These are phyloP conservation scores for Macaria liturata DNA, from an alignment of 2,888 invertebrate species.

Conservation along the genomic window DNA sequence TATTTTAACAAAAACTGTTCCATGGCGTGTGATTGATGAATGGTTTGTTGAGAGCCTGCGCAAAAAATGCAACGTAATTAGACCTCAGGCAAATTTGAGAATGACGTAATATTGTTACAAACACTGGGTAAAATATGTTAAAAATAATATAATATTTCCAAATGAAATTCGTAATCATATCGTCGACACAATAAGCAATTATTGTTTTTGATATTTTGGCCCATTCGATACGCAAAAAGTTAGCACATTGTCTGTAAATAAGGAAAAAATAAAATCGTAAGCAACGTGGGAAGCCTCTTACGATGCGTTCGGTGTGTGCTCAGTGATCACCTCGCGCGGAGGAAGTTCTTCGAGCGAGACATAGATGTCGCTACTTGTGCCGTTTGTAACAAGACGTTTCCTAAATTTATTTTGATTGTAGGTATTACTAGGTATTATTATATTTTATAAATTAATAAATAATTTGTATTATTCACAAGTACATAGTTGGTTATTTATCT, in stretches of 20 bases:
- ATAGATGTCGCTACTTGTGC: slow-evolving; percentile 38
- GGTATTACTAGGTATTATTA: no score
- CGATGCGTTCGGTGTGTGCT: background rate
- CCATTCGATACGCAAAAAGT: no score
- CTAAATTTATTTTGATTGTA: no score
- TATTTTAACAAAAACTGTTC: slow-evolving; percentile 29
- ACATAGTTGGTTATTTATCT: no score
- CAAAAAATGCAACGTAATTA: slow-evolving; percentile 23
- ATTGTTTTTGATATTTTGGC: no score
- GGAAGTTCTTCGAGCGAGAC: slow-evolving; percentile 30
- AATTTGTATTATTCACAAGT: no score
- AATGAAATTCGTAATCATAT: no score
- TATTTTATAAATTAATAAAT: no score
- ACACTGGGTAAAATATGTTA: background rate
- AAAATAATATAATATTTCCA: background rate
- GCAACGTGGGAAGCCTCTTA: slow-evolving; percentile 8
- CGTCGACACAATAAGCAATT: no score
- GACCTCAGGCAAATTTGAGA: slow-evolving; percentile 6
- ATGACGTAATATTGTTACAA: slow-evolving; percentile 3
- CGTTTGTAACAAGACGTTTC: slow-evolving; percentile 2
- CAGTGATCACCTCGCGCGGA: slow-evolving; percentile 17
- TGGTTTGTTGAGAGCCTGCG: slow-evolving; percentile 7
- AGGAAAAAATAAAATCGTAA: slow-evolving; percentile 3
- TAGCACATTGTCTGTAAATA: slow-evolving; percentile 1
- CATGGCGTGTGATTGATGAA: slow-evolving; percentile 29